A percentile compares a stretch with the other conserved stretches of the same genome.
phyloP scores from a whole-genome alignment of 2,113 vertebrate genomes.

The Gulo gulo region DNA sequence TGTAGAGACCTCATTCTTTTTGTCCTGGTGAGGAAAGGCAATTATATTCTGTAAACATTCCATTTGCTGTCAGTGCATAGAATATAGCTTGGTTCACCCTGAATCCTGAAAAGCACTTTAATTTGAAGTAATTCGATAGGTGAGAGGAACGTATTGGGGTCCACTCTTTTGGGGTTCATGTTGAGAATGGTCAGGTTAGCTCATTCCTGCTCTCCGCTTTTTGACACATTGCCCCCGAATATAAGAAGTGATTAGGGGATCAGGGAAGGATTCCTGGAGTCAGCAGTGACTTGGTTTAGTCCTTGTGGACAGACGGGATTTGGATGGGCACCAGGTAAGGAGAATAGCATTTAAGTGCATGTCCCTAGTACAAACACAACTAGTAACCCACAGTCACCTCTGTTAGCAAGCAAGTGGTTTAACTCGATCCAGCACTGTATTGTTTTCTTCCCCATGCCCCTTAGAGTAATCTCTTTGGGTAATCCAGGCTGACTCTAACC shows the following conservation, averaged over 20 bases:
- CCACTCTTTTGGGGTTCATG: not conserved
- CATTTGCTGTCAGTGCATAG: slow-evolving; percentile 65
- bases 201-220: not conserved
- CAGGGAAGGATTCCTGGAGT: not conserved
- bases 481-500: not conserved
- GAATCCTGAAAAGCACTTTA: slow-evolving; percentile 63
- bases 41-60: slow-evolving; percentile 79
- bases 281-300: not conserved
- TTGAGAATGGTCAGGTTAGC: not conserved
- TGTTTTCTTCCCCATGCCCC: too few species aligned
- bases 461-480: not conserved
- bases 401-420: not conserved
- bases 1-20: slow-evolving; percentile 70
- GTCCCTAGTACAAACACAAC: not conserved
- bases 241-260: fast-evolving
- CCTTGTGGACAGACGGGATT: not conserved
- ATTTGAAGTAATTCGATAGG: slow-evolving; percentile 65
- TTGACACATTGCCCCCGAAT: fast-evolving
- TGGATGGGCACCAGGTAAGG: not conserved
- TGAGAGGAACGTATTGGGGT: not conserved
- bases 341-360: not conserved
- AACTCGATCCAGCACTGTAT: too few species aligned
- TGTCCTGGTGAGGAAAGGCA: slow-evolving; percentile 72
- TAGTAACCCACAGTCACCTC: too few species aligned
- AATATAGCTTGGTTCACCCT: slow-evolving; percentile 70